Evolutionary conservation across 2,113 vertebrate species (phyloP).

Genomic region (Lepidiolamprologus cunningtoni): DNA sequence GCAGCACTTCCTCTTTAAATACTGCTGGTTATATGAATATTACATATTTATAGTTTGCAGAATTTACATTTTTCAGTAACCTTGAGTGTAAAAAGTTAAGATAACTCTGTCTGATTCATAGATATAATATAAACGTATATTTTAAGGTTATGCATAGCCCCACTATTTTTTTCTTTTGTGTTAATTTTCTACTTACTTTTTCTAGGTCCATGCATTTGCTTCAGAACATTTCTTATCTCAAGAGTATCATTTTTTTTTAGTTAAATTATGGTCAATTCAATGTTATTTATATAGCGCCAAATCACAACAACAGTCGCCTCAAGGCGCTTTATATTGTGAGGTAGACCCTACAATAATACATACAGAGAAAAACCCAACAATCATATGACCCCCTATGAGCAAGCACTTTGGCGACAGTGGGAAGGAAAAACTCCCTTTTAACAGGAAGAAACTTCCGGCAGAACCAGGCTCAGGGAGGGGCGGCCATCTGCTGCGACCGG

Average conservation of each 20-base stretch:
- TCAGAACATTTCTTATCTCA: neutral
- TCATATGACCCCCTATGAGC: neutral
- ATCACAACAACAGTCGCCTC: neutral
- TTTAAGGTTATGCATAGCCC: neutral
- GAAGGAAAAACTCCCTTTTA: neutral
- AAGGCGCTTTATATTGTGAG: neutral
- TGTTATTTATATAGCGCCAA: neutral
- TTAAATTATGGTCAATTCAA: neutral
- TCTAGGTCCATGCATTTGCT: neutral
- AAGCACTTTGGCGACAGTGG: neutral
- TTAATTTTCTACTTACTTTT: neutral
- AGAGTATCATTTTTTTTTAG: neutral
- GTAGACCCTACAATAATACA: neutral
- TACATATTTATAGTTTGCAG: neutral
- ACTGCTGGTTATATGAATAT: neutral
- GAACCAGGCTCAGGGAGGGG: neutral
- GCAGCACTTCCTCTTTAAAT: neutral
- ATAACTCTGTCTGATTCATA: neutral
- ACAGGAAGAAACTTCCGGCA: accelerated
- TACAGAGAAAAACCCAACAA: neutral
- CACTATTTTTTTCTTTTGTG: neutral
- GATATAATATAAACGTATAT: neutral
- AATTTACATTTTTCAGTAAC: neutral
- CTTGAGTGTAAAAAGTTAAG: neutral
- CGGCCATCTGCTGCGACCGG: accelerated